Evolutionary conservation across 2,113 vertebrate species (phyloP), one percentile per base, ranked within the genome.

Genomic region (Myotis brandtii): DNA sequence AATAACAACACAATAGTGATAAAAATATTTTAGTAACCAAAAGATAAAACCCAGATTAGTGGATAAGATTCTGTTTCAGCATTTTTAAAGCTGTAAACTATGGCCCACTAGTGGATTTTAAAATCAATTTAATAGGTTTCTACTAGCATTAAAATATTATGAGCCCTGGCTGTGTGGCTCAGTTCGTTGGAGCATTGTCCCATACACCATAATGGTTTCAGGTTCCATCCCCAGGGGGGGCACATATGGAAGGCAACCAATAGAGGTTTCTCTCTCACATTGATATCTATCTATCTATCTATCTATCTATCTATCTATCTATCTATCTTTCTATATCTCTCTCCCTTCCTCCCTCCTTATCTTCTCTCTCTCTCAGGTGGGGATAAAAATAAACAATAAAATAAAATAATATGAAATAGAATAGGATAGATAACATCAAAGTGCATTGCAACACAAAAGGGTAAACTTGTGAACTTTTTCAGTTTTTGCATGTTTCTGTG

Each of bases 331-430:
- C 59, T 62, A 27, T 62, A 11, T 64, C 27, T 64, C 25, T 62
- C 25, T 14, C 62, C 62, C 12, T 64, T 64, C 11, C 32, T 67
- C 64, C 30, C 62, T 32, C 13, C 27, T 32, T 62, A 27, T 62
- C 32, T 67, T 10, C 59, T 66, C 64, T n/a, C 56, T 59, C 64
- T 67, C 64, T 67, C 30, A 30, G 27, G 27, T 64, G 27, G 27
- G 5, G 64, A 67, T 67, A n/a, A 56, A 56, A 56, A 56, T 16
- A 54, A 18, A 54, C 52, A 56, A 56, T 43, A 66, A 32, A 66
- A 66, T 77, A 66, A 91, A 95, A 94, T 13, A 83, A 54, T 48
- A 30, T 50, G 27, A 95, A 87, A 72, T 25, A 56, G 59, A 91
- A 32, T 23, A 87, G n/a, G 8, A 48, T 8, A 86, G 40, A 80